Percentiles rank a stretch among this genome's conserved stretches.
Evolutionary conservation across 1,140 invertebrate species (phyloP).

Genomic region (Drosophila carrolli): DNA sequence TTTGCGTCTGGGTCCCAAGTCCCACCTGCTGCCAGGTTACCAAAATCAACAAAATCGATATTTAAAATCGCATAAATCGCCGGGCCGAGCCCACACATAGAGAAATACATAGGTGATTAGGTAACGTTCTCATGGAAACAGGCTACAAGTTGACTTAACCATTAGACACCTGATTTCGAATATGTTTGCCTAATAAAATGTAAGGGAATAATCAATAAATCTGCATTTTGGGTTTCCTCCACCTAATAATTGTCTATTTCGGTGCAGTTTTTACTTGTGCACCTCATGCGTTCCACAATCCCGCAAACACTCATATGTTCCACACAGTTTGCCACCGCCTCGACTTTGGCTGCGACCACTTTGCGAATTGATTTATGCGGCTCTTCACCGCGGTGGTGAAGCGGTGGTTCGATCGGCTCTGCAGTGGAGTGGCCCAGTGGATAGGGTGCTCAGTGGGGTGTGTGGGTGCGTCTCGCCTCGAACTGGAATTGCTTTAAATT

Average conservation of each 20-base stretch:
- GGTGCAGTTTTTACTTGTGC: slow-evolving; percentile 3
- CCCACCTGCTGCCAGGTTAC: slow-evolving; percentile 52
- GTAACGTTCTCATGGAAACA: slow-evolving; percentile 12
- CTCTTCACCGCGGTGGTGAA: slow-evolving; percentile 47
- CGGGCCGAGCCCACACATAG: slow-evolving; percentile 43
- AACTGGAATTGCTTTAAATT: slow-evolving; percentile 82
- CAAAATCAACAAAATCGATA: slow-evolving; percentile 83
- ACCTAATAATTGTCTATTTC: neutral
- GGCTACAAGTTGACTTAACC: too few species aligned
- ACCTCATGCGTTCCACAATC: slow-evolving; percentile 47
- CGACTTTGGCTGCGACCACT: slow-evolving; percentile 56
- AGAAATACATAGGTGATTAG: slow-evolving; percentile 18
- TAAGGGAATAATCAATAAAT: too few species aligned
- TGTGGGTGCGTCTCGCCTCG: slow-evolving; percentile 72
- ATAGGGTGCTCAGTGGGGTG: slow-evolving; percentile 42
- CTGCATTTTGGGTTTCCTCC: too few species aligned
- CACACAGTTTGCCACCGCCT: slow-evolving; percentile 29
- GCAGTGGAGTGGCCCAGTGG: slow-evolving; percentile 25
- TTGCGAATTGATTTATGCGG: slow-evolving; percentile 77
- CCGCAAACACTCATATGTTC: slow-evolving; percentile 8
- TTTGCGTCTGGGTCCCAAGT: slow-evolving; percentile 15
- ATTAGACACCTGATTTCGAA: too few species aligned
- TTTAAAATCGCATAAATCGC: slow-evolving; percentile 83
- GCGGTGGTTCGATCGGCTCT: slow-evolving; percentile 1
- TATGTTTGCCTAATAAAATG: too few species aligned